These are phyloP conservation scores for Lasioglossum zephyrum DNA, from an alignment of 2,888 invertebrate genomes.

Conservation along the genomic window DNA sequence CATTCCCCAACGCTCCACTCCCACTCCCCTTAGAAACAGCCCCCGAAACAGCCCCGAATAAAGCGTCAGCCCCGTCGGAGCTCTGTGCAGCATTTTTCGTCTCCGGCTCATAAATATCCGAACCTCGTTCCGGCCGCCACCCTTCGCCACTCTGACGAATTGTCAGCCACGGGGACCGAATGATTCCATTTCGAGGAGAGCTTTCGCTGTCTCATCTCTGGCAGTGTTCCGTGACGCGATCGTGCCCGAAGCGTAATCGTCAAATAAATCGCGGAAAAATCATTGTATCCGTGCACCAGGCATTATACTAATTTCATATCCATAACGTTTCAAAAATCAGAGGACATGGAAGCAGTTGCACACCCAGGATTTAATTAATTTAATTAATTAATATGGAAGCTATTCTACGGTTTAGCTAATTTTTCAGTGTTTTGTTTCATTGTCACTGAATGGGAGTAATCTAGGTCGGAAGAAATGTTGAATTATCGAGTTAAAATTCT, in stretches of 20 bases:
- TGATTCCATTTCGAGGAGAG: background rate
- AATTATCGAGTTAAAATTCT: no score
- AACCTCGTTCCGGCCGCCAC: slow-evolving; percentile 4
- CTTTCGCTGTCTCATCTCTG: background rate
- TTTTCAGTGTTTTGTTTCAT: no score
- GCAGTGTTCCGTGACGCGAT: background rate
- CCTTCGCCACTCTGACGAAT: slow-evolving; percentile 8
- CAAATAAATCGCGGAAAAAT: background rate
- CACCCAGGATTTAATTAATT: no score
- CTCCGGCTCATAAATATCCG: slow-evolving; percentile 59
- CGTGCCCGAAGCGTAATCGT: background rate
- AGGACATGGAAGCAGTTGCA: no score
- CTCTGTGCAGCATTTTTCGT: slow-evolving; percentile 56
- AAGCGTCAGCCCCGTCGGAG: slow-evolving; percentile 36
- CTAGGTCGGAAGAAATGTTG: no score
- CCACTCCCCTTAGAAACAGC: background rate
- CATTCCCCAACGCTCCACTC: slow-evolving; percentile 18
- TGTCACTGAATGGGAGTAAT: no score
- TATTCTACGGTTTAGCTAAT: no score
- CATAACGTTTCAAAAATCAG: no score
- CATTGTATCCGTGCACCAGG: background rate
- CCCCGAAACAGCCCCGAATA: slow-evolving; percentile 22
- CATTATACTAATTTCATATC: no score
- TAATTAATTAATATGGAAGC: no score
- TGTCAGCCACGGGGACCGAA: background rate